Percentiles rank a stretch among this genome's conserved stretches.
Evolutionary conservation across 2,888 invertebrate genomes (phyloP).

Genomic region (Leptura quadrifasciata): DNA sequence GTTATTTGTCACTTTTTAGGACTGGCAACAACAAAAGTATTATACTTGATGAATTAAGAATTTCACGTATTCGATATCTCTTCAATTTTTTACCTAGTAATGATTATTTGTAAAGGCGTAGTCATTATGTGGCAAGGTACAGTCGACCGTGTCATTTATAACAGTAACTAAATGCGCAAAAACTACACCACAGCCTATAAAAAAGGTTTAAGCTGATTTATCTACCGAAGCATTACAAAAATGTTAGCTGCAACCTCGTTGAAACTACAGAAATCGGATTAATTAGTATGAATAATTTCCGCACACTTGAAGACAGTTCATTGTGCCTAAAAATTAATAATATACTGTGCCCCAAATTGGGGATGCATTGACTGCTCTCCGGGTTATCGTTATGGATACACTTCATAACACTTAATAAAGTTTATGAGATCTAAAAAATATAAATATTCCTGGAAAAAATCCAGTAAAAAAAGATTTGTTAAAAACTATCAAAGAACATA

Average conservation of each 20-base stretch:
- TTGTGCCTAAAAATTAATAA: neutral
- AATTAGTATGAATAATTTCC: slow-evolving; percentile 18
- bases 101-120: slow-evolving; percentile 6
- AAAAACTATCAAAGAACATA: too few relatives aligned
- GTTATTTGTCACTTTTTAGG: neutral
- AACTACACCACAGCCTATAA: slow-evolving; percentile 10
- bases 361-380: too few relatives aligned
- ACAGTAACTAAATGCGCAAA: slow-evolving; percentile 30
- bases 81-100: neutral
- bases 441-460: too few relatives aligned
- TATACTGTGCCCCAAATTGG: too few relatives aligned
- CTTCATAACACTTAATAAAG: too few relatives aligned
- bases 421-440: too few relatives aligned
- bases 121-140: slow-evolving; percentile 6
- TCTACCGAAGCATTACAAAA: slow-evolving; percentile 19
- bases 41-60: neutral
- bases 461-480: too few relatives aligned
- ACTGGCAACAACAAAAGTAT: neutral
- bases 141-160: slow-evolving; percentile 19
- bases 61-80: neutral
- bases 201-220: slow-evolving; percentile 14
- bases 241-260: slow-evolving; percentile 3
- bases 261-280: slow-evolving; percentile 17
- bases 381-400: too few relatives aligned
- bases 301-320: neutral